Percentiles rank a stretch among this genome's conserved stretches.
Evolutionary conservation across 2,888 invertebrate genomes (phyloP).

Genomic region (Torymus auratus): DNA sequence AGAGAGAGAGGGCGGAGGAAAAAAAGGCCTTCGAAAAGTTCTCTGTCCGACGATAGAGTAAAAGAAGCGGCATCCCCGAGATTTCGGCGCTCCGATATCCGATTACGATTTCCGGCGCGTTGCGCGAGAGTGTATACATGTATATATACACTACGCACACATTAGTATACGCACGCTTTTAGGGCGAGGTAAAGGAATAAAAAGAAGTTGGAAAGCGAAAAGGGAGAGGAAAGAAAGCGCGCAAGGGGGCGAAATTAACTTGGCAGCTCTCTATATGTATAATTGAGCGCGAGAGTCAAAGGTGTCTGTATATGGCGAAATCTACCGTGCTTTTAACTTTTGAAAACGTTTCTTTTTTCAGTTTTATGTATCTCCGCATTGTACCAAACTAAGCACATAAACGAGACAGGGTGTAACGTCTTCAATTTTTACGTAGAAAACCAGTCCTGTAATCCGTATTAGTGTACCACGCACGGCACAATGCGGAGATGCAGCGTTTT

Average conservation of each 20-base stretch:
- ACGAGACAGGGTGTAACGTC: no score
- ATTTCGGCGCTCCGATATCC: slow-evolving; percentile 34
- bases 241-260: slow-evolving; percentile 57
- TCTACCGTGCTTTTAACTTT: no score
- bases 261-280: slow-evolving; percentile 57
- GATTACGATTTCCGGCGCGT: slow-evolving; percentile 32
- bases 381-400: no score
- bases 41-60: neutral
- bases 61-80: slow-evolving; percentile 17
- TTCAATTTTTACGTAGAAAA: no score
- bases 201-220: neutral
- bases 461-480: no score
- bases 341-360: no score
- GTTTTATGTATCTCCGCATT: no score
- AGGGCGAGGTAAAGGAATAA: neutral
- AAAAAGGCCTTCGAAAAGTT: neutral
- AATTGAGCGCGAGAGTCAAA: slow-evolving; percentile 51
- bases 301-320: slow-evolving; percentile 3
- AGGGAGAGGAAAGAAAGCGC: no score
- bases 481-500: no score
- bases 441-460: no score
- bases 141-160: neutral
- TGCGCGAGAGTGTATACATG: neutral
- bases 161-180: neutral
- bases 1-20: neutral